phyloP scores from a whole-genome alignment of 2,888 invertebrate genomes.

The Osmoderma eremita region DNA sequence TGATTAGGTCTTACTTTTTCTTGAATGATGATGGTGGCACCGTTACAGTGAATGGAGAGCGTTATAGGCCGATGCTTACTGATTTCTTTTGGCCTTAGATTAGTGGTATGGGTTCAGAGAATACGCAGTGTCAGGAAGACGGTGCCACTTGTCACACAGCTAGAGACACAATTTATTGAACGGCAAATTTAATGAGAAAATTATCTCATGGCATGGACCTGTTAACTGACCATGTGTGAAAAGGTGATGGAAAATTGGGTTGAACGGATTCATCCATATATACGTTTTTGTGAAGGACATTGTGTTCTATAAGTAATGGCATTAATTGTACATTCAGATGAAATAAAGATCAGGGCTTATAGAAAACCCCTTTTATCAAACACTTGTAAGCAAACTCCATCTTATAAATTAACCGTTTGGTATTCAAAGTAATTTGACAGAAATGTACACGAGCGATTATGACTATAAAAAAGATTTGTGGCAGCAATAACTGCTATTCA shows the following conservation, averaged over 20 bases:
- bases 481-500: too few relatives aligned
- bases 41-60: too few relatives aligned
- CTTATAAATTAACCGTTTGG: too few relatives aligned
- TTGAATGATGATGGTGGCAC: too few relatives aligned
- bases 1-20: too few relatives aligned
- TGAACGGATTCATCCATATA: neutral
- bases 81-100: neutral
- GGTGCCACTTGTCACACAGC: neutral
- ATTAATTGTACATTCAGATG: neutral
- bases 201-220: too few relatives aligned
- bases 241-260: neutral
- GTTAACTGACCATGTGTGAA: neutral
- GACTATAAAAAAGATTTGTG: too few relatives aligned
- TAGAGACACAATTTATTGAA: neutral
- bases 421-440: too few relatives aligned
- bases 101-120: neutral
- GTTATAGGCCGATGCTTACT: too few relatives aligned
- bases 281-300: neutral
- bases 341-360: conserved; percentile 4
- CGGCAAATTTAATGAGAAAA: neutral
- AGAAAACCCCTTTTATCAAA: too few relatives aligned
- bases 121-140: neutral
- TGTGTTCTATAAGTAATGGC: neutral
- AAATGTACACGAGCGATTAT: too few relatives aligned
- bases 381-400: too few relatives aligned